Evolutionary conservation across 2,113 vertebrate species (phyloP).

Genomic region (Setophaga coronata): DNA sequence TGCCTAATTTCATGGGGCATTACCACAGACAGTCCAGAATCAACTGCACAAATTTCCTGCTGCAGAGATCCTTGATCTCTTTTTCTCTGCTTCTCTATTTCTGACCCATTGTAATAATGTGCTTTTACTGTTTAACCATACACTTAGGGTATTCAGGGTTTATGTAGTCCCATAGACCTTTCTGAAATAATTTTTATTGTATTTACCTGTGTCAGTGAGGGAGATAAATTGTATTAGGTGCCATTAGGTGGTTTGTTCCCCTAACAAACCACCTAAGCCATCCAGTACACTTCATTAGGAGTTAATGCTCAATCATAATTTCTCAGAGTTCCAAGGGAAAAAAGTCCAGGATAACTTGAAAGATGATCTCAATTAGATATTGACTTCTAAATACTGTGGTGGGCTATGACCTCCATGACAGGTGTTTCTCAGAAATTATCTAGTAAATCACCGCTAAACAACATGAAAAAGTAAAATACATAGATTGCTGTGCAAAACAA

Average conservation of each 20-base stretch:
- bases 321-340: background rate
- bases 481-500: background rate
- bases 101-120: background rate
- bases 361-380: background rate
- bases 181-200: background rate
- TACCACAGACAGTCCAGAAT: background rate
- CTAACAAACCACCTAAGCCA: too few species aligned
- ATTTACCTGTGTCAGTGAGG: background rate
- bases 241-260: too few species aligned
- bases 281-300: background rate
- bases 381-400: background rate
- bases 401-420: background rate
- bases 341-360: background rate
- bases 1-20: background rate
- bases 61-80: background rate
- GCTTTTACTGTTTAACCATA: background rate
- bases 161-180: background rate
- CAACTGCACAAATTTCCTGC: background rate
- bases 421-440: background rate
- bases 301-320: background rate
- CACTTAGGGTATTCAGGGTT: background rate
- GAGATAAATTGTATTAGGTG: background rate
- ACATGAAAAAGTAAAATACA: background rate
- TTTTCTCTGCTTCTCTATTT: background rate
- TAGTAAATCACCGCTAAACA: background rate